phyloP scores from a whole-genome alignment of 2,797 vertebrate species.

The Miichthys miiuy region DNA sequence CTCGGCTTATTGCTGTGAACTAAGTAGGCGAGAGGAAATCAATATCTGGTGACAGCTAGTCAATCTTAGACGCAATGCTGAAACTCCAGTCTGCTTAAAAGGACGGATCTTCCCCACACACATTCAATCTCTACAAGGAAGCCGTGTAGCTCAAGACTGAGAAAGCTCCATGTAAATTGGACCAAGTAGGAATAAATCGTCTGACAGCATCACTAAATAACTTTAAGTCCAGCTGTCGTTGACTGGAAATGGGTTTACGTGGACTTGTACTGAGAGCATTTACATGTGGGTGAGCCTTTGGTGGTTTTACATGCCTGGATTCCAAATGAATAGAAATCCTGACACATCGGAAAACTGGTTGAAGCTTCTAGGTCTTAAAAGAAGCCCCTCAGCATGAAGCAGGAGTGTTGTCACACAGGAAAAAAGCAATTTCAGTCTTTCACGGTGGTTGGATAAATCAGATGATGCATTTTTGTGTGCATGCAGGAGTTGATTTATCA shows the following conservation, averaged over 20 bases:
- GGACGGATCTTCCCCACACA: conserved; percentile 72
- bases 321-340: conserved; percentile 74
- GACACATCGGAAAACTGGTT: conserved; percentile 71
- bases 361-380: conserved; percentile 73
- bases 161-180: conserved; percentile 77
- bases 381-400: conserved; percentile 63
- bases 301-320: conserved; percentile 64
- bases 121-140: conserved; percentile 74
- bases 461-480: conserved; percentile 71
- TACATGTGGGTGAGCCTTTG: conserved; percentile 66
- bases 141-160: conserved; percentile 53
- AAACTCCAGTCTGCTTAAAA: conserved; percentile 77
- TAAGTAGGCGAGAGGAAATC: conserved; percentile 80
- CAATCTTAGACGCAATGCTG: conserved; percentile 80
- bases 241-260: conserved; percentile 74
- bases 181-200: conserved; percentile 76
- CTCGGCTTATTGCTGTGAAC: conserved; percentile 78
- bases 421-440: conserved; percentile 78
- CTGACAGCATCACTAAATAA: conserved; percentile 80
- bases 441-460: conserved; percentile 75
- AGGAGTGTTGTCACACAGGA: conserved; percentile 59
- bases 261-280: conserved; percentile 66
- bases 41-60: conserved; percentile 83
- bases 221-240: conserved; percentile 73
- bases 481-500: conserved; percentile 77